Conservation (phyloP, 2,797 vertebrate genomes). For the Gymnoscopelus braueri region DNA sequence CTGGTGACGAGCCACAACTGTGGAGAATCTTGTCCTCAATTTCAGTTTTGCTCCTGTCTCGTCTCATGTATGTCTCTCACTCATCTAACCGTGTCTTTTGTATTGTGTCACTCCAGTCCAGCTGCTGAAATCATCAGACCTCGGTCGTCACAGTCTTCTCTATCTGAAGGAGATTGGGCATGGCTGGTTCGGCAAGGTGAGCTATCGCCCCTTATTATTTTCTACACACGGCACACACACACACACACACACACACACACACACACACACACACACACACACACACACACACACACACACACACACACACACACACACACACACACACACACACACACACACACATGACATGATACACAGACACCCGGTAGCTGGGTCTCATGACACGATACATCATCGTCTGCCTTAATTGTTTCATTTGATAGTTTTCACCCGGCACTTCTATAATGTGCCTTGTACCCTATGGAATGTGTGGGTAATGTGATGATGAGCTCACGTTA, state of each 20-base stretch:
- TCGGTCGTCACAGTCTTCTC: slow-evolving; percentile 93
- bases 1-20: no score
- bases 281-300: not conserved
- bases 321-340: not conserved
- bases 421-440: slow-evolving; percentile 8
- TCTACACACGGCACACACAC: slow-evolving; percentile 5
- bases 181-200: slow-evolving; percentile 98
- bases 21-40: no score
- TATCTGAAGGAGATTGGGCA: slow-evolving; percentile 96
- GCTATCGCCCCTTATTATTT: slow-evolving; percentile 20
- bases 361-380: not conserved
- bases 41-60: not conserved
- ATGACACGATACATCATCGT: not conserved
- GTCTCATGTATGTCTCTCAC: slow-evolving; percentile 14
- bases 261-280: not conserved
- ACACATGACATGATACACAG: not conserved
- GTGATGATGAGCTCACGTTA: slow-evolving; percentile 46
- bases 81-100: no score
- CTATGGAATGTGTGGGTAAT: slow-evolving; percentile 59
- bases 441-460: slow-evolving; percentile 15
- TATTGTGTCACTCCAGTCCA: slow-evolving; percentile 81
- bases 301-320: not conserved
- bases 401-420: not conserved
- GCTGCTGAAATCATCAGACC: slow-evolving; percentile 90
- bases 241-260: not conserved